Percentiles rank a stretch among this genome's conserved stretches.
Evolutionary conservation across 1,140 invertebrate species (phyloP).

Genomic region (Megalopta genalis): DNA sequence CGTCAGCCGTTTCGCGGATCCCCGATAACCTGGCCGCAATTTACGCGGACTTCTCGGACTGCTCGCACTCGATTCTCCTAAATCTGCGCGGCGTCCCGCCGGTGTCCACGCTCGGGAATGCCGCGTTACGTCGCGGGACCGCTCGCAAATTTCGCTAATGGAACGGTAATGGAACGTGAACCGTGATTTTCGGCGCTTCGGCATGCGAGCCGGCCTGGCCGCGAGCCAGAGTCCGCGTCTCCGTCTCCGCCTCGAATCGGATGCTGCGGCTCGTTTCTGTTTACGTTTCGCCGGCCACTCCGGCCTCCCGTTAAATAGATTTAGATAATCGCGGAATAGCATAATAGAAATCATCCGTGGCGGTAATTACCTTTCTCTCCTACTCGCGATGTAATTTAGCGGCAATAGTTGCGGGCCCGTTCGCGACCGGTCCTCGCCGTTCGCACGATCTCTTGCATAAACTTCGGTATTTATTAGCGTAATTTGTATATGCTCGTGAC

Average conservation of each 20-base stretch:
- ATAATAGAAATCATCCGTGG: neutral
- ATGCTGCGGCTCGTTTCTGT: neutral
- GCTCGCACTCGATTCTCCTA: neutral
- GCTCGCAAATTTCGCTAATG: constrained; percentile 41
- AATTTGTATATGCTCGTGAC: too few relatives aligned
- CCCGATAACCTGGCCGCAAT: neutral
- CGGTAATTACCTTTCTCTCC: neutral
- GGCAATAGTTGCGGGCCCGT: too few relatives aligned
- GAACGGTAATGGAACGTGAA: constrained; percentile 42
- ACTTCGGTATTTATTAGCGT: too few relatives aligned
- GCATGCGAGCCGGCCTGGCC: neutral
- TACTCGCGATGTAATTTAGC: too few relatives aligned
- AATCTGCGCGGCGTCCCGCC: neutral
- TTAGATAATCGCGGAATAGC: neutral
- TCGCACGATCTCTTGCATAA: too few relatives aligned
- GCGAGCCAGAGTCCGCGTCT: too few relatives aligned
- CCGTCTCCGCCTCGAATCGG: neutral
- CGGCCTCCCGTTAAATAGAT: neutral
- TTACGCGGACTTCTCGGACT: neutral
- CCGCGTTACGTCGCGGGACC: neutral
- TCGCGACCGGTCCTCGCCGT: too few relatives aligned
- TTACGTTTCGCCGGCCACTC: neutral
- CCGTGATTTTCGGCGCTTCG: constrained; percentile 29
- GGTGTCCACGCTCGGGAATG: neutral
- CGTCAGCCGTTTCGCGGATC: neutral